Conservation (phyloP, 2,888 invertebrate genomes). For the Netelia fuscicornis region DNA sequence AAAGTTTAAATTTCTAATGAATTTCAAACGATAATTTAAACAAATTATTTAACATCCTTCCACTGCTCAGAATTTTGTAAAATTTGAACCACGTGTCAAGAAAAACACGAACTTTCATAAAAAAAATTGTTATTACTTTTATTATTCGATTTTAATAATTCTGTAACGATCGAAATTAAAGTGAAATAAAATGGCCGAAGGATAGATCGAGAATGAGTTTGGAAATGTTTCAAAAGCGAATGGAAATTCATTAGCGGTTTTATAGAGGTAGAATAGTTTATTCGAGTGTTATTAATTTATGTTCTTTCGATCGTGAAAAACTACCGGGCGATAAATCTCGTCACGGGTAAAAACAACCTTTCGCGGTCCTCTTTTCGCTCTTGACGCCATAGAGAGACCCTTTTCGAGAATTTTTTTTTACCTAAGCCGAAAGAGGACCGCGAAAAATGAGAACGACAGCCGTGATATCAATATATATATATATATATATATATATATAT, state of each 20-base stretch:
- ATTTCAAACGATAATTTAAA: too few relatives aligned
- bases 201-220: too few relatives aligned
- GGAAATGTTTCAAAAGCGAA: background rate
- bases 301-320: slow-evolving; percentile 25
- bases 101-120: too few relatives aligned
- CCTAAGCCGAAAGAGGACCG: background rate
- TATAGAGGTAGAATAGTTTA: background rate
- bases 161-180: too few relatives aligned
- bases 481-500: too few relatives aligned
- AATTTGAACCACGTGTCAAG: too few relatives aligned
- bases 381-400: background rate
- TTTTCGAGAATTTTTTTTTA: slow-evolving; percentile 1
- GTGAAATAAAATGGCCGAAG: too few relatives aligned
- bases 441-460: background rate
- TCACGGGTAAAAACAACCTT: slow-evolving; percentile 5
- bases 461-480: background rate
- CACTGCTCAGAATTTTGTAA: too few relatives aligned
- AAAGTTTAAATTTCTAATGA: too few relatives aligned
- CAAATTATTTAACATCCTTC: too few relatives aligned
- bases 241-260: background rate
- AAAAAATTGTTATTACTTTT: too few relatives aligned
- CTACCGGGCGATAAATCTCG: slow-evolving; percentile 35
- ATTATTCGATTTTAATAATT: too few relatives aligned
- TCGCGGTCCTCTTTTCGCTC: slow-evolving; percentile 10
- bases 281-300: background rate